phyloP scores from a whole-genome alignment of 2,113 vertebrate species.

The Myrmecophaga tridactyla region DNA sequence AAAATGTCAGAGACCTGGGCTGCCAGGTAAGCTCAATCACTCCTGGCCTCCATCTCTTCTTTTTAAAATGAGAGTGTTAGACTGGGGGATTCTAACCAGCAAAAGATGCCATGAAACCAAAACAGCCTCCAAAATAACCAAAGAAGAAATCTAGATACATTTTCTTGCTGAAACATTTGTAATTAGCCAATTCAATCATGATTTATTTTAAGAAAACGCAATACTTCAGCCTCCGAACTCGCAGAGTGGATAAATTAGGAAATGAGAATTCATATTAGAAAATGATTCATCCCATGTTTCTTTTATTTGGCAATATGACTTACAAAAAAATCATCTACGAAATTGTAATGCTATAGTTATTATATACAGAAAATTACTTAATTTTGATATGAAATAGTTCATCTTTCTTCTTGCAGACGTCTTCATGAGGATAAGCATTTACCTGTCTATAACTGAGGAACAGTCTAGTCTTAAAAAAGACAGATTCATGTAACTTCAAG shows the following conservation, averaged over 20 bases:
- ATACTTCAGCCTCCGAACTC: neutral
- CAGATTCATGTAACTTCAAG: neutral
- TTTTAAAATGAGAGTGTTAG: neutral
- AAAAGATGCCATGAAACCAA: neutral
- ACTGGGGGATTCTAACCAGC: neutral
- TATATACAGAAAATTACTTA: neutral
- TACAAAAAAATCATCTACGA: neutral
- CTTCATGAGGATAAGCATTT: neutral
- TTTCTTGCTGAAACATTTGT: slow-evolving; percentile 7
- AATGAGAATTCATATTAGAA: neutral
- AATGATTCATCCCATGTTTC: neutral
- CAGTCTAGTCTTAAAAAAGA: neutral
- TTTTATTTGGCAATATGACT: slow-evolving; percentile 21
- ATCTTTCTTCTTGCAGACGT: neutral
- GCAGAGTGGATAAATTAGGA: neutral
- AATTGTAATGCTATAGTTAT: neutral
- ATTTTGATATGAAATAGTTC: neutral
- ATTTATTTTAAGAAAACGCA: neutral
- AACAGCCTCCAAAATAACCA: neutral
- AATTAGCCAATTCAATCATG: neutral
- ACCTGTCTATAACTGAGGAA: neutral
- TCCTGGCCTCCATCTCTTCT: neutral
- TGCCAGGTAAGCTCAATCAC: neutral
- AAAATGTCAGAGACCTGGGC: neutral
- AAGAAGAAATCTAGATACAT: neutral